Evolutionary conservation across 2,113 vertebrate genomes (phyloP), one percentile per base, ranked within the genome.

Genomic region (Phaethornis superciliosus): DNA sequence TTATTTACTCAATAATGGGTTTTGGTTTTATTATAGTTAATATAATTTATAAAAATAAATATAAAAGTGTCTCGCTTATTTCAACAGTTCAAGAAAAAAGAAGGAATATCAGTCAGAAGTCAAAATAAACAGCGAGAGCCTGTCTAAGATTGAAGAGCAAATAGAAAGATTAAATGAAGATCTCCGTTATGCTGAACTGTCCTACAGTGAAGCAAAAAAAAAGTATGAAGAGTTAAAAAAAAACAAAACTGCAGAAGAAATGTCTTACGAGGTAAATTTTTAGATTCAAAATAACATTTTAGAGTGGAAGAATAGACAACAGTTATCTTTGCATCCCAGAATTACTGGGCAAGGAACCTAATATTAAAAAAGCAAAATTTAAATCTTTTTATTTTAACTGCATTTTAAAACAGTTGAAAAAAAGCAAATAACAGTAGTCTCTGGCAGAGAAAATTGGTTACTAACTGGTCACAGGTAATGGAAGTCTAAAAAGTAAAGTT

Each of bases 111-210:
- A 97, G 33, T 15, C 58, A 24, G 95, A 97, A 94, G 75, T 97
- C 1, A n/a, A 95, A 35, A 30, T 28, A 62, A 97, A 98, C 88
- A 33, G 94, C 44, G 96, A 97, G 96, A 83, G 85, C 88, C 97
- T 98, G 54, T 37, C 18, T 80, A 89, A 97, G 94, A 97, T 97
- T 88, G 97, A 98, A 55, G 87, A 97, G 19, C 93, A 96, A 86
- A 93, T 97, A 95, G 96, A 96, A 96, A 85, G 95, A 47, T 90
- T 98, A 62, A 96, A 96, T 89, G 96, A 94, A 51, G 97, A 98
- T 63, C 72, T 98, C 81, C 96, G 95, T 93, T 85, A 90, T 10
- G 70, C 97, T 71, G 94, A 94, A 56, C 79, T 93, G 42, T 4
- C 89, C 70, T 98, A 97, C 91, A 81, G 93, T 52, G 33, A 96